Base-by-base conservation (phyloP, 1,140 invertebrate genomes). In the Hylyphantes graminicola region DNA sequence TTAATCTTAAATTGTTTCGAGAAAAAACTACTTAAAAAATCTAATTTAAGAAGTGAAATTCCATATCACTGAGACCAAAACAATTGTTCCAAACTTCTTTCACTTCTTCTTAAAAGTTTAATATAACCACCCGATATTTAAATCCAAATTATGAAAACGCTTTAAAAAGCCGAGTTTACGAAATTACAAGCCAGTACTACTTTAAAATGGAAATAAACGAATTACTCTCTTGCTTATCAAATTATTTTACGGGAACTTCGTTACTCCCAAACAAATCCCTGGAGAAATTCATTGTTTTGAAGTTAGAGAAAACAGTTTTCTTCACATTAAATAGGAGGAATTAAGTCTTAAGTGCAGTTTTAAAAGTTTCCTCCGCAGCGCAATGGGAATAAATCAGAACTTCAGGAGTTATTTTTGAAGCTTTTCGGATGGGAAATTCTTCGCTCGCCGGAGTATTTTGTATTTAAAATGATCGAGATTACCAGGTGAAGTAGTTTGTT, bases 151-250 rank as follows among this genome's bases (percentile, higher is more conserved):
- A 83, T 83, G 63, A 83, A 75, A 74, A 83, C 59, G 67, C 68
- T 74, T 75, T 83, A 55, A 57, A 57, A 19, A 61, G 15, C 50
- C 70, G n/a, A 65, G 35, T 53, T 78, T 8, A 15, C 48, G 55
- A 17, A 9, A 17, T n/a, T 50, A 63, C 61, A 72, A 80, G 15
- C 12, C 59, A 61, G 35, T 35, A 35, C 19, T 70, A 67, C 51
- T 81, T 81, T 81, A 64, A 83, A 83, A 65, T 74, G 59, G 72
- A 55, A 83, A 83, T 83, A 83, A 83, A 64, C 72, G 80, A 83
- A 83, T 83, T 83, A 83, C 59, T 19, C 50, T n/a, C 35, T 8
- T 48, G 80, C 57, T 83, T 53, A 83, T 83, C 55, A 72, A 83
- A 83, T 83, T 83, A 83, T 83, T 83, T 75, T 73, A 7, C n/a